Conservation (phyloP, 2,888 invertebrate species). For the Pollenia amentaria region DNA sequence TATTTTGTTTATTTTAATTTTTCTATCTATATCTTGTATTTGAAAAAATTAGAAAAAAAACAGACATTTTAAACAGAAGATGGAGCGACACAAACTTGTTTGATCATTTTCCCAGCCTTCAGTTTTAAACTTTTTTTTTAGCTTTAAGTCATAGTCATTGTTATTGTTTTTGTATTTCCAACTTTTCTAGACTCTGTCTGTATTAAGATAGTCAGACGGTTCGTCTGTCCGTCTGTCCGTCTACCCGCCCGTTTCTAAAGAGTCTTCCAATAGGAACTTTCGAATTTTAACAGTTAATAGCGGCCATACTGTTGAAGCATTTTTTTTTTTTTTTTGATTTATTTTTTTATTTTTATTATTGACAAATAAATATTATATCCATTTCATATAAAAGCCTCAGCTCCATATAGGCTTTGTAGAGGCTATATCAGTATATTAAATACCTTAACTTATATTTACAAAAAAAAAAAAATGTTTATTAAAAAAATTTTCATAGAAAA, state of each 20-base stretch:
- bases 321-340: too few relatives aligned
- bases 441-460: too few relatives aligned
- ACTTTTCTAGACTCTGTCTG: conserved; percentile 42
- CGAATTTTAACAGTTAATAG: too few relatives aligned
- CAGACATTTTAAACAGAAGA: conserved; percentile 76
- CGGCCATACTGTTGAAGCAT: too few relatives aligned
- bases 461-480: too few relatives aligned
- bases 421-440: too few relatives aligned
- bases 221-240: background rate
- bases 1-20: background rate
- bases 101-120: conserved; percentile 83
- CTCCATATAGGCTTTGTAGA: too few relatives aligned
- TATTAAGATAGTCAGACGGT: background rate
- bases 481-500: too few relatives aligned
- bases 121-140: conserved; percentile 68
- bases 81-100: conserved; percentile 75
- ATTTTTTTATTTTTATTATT: too few relatives aligned
- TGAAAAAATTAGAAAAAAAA: background rate
- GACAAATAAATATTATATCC: too few relatives aligned
- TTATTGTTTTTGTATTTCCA: conserved; percentile 57
- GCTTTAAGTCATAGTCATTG: conserved; percentile 63
- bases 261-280: too few relatives aligned
- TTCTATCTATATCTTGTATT: background rate
- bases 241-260: background rate
- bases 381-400: too few relatives aligned